Conservation (phyloP, 2,113 vertebrate genomes). For the Cygnus atratus region DNA sequence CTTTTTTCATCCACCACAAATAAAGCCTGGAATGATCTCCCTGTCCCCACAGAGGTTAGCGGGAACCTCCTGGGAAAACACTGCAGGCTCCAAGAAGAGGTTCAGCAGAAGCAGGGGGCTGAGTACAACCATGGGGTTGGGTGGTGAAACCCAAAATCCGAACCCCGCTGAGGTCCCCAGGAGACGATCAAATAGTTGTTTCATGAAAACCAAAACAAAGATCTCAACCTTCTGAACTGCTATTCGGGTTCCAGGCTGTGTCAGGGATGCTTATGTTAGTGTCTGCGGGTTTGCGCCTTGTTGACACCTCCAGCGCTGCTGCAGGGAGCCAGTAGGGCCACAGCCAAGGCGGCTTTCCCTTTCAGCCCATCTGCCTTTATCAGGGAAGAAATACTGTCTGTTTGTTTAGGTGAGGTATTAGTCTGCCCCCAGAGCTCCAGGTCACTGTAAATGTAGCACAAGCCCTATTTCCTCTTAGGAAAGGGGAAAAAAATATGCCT, state of each 20-base stretch:
- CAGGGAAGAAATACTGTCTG: constrained; percentile 63
- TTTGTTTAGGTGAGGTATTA: constrained; percentile 76
- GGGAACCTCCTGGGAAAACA: background rate
- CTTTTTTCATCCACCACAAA: constrained; percentile 10
- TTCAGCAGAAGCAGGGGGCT: background rate
- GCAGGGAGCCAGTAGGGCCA: background rate
- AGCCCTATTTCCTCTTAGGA: constrained; percentile 68
- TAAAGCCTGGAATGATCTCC: constrained; percentile 6
- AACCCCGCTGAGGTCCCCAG: background rate
- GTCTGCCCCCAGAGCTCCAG: constrained; percentile 63
- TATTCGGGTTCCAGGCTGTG: background rate
- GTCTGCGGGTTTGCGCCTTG: background rate
- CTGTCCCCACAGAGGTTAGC: background rate
- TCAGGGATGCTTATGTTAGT: background rate
- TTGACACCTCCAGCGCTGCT: constrained; percentile 1
- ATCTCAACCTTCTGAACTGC: background rate
- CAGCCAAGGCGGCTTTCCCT: constrained; percentile 32
- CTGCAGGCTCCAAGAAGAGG: background rate
- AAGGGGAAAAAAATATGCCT: constrained; percentile 66
- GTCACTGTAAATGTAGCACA: constrained; percentile 72
- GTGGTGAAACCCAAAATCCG: rapidly evolving
- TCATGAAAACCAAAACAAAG: background rate
- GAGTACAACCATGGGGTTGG: background rate
- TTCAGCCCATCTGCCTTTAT: constrained; percentile 12
- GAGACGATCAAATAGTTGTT: background rate